These are phyloP conservation scores for Ptychadena robeensis DNA, from an alignment of 2,797 vertebrate genomes.

Conservation along the genomic window DNA sequence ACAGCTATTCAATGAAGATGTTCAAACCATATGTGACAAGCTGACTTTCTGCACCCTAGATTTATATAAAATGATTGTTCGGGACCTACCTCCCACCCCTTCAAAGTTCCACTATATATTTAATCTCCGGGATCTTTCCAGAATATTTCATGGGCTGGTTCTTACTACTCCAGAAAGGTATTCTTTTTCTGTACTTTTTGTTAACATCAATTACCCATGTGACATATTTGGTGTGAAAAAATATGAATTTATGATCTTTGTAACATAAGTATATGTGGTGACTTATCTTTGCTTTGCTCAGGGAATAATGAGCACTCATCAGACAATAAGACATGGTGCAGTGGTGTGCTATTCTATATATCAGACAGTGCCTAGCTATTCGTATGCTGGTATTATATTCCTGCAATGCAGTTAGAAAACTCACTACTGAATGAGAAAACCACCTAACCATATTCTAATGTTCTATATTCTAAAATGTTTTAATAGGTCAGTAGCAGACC, in stretches of 20 bases:
- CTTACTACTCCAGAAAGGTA: conserved; percentile 88
- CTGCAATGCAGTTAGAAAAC: no score
- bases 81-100: conserved; percentile 89
- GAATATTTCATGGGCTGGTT: conserved; percentile 87
- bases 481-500: not conserved
- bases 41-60: conserved; percentile 87
- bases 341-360: not conserved
- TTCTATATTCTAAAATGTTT: not conserved
- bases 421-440: not conserved
- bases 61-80: conserved; percentile 86
- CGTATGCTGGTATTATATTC: not conserved
- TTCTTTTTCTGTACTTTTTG: not conserved
- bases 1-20: conserved; percentile 81
- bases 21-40: conserved; percentile 79
- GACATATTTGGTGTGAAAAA: not conserved
- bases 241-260: not conserved
- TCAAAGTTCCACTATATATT: conserved; percentile 99
- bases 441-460: no score
- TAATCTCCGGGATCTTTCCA: conserved; percentile 92
- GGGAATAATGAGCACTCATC: no score
- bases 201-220: not conserved
- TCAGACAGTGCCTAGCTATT: not conserved
- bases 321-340: not conserved
- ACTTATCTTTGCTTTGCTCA: no score
- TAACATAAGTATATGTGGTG: no score